These are phyloP conservation scores for Globia sparganii DNA, from an alignment of 2,888 invertebrate species.

Conservation along the genomic window DNA sequence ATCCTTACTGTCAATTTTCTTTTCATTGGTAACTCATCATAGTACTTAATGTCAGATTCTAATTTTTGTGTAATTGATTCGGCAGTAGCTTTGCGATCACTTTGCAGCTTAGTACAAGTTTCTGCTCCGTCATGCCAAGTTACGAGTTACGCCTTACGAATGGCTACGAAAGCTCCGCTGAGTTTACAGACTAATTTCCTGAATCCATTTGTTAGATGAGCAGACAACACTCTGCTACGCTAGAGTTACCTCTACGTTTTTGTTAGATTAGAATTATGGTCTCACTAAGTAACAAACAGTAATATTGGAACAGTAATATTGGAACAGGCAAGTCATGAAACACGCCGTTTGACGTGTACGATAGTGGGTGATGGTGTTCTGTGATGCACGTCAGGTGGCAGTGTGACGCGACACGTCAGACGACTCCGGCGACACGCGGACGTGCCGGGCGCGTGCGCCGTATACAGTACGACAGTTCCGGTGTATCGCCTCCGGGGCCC, in stretches of 20 bases:
- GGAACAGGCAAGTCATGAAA: slow-evolving; percentile 26
- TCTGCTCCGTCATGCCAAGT: slow-evolving; percentile 24
- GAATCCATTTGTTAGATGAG: slow-evolving; percentile 32
- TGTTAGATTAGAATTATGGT: background rate
- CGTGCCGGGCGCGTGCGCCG: slow-evolving; percentile 77
- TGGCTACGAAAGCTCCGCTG: slow-evolving; percentile 30
- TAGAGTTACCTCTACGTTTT: slow-evolving; percentile 18
- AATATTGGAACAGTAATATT: slow-evolving; percentile 14
- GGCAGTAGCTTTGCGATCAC: slow-evolving; percentile 10
- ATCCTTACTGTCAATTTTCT: background rate
- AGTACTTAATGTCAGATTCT: background rate
- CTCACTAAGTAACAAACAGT: slow-evolving; percentile 5
- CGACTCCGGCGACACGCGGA: slow-evolving; percentile 63
- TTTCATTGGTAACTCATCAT: background rate
- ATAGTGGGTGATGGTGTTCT: slow-evolving; percentile 52
- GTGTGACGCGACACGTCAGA: slow-evolving; percentile 64
- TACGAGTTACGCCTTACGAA: slow-evolving; percentile 2
- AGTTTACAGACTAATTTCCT: slow-evolving; percentile 33
- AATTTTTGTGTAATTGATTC: slow-evolving; percentile 7
- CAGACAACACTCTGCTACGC: slow-evolving; percentile 6
- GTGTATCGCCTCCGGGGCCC: slow-evolving; percentile 82
- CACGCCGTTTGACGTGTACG: slow-evolving; percentile 41
- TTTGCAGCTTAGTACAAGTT: background rate
- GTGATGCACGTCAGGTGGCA: slow-evolving; percentile 61
- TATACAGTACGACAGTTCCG: slow-evolving; percentile 85